phyloP scores from a whole-genome alignment of 2,888 invertebrate genomes.

The Dimorphilus gyrociliatus region DNA sequence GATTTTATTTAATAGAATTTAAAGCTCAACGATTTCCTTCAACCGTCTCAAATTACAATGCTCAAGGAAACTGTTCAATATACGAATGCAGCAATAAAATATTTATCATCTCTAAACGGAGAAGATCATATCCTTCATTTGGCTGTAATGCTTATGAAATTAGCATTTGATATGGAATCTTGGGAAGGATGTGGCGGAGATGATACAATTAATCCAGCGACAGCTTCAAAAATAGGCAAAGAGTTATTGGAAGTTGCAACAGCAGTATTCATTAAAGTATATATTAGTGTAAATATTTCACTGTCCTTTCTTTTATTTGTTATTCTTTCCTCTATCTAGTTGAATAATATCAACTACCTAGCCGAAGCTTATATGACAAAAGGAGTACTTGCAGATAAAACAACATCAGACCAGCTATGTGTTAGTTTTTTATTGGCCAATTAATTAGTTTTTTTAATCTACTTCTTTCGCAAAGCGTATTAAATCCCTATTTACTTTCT shows the following conservation, averaged over 20 bases:
- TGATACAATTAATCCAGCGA: constrained; percentile 23
- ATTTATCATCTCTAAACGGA: too few relatives aligned
- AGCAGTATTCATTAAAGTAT: too few relatives aligned
- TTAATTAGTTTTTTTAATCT: too few relatives aligned
- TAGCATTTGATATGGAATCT: constrained; percentile 34
- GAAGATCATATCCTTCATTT: constrained; percentile 28
- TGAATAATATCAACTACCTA: constrained; percentile 32
- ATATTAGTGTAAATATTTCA: too few relatives aligned
- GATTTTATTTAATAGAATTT: constrained; percentile 20
- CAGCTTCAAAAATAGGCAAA: constrained; percentile 28
- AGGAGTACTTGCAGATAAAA: constrained; percentile 33
- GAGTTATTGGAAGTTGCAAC: too few relatives aligned
- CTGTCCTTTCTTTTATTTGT: too few relatives aligned
- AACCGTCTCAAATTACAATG: constrained; percentile 30
- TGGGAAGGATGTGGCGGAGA: constrained; percentile 34
- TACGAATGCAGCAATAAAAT: too few relatives aligned
- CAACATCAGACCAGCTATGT: too few relatives aligned
- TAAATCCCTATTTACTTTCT: too few relatives aligned
- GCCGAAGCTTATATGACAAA: constrained; percentile 36
- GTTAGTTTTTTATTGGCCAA: too few relatives aligned
- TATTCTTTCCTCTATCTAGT: constrained; percentile 11
- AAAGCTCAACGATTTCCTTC: constrained; percentile 34
- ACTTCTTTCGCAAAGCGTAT: too few relatives aligned
- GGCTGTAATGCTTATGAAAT: constrained; percentile 31
- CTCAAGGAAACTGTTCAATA: constrained; percentile 24